These are phyloP conservation scores for Pteropus rufus DNA, from an alignment of 2,797 vertebrate genomes.

Conservation along the genomic window DNA sequence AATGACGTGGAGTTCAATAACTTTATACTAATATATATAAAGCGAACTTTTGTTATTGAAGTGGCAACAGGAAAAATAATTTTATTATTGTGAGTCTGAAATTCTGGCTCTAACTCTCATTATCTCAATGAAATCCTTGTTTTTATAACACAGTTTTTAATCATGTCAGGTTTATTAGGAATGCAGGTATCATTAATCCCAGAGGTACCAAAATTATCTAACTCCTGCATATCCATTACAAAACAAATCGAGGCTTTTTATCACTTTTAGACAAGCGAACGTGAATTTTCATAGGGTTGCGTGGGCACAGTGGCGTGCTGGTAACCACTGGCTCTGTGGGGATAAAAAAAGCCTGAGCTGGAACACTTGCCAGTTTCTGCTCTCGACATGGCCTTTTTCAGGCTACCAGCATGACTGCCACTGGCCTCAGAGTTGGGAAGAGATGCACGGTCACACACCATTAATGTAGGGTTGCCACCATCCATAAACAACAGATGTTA, in stretches of 20 bases:
- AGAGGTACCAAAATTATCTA: neutral
- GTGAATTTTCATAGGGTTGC: neutral
- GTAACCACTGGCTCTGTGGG: too few species aligned
- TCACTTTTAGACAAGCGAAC: neutral
- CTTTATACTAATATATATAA: neutral
- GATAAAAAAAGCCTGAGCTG: neutral
- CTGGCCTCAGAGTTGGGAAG: accelerated
- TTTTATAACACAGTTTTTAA: neutral
- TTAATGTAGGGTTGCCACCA: accelerated
- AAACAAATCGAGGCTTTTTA: neutral
- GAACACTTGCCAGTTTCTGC: neutral
- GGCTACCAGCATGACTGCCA: neutral
- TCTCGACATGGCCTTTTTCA: accelerated
- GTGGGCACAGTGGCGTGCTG: neutral
- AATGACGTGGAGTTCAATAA: neutral
- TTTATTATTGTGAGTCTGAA: neutral
- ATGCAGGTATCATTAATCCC: neutral
- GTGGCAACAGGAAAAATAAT: neutral
- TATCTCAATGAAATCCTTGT: neutral
- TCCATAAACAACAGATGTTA: neutral
- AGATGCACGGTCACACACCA: accelerated
- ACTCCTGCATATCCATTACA: neutral
- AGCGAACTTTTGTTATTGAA: neutral
- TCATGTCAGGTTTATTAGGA: neutral
- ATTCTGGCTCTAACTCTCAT: neutral